phyloP scores from a whole-genome alignment of 1,140 invertebrate species.

The Anastrepha ludens region DNA sequence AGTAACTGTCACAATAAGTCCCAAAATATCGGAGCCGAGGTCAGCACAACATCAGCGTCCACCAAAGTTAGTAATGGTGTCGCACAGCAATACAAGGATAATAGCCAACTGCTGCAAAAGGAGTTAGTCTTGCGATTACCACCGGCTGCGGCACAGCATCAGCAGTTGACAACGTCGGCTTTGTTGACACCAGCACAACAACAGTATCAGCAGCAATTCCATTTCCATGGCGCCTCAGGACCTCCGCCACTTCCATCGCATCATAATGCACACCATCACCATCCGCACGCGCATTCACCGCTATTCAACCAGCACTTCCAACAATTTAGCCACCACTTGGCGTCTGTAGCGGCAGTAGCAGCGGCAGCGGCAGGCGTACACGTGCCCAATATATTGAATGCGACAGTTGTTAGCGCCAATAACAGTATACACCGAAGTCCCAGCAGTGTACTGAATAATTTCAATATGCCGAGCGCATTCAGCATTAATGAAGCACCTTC shows the following conservation, averaged over 20 bases:
- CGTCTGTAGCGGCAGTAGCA: constrained; percentile 51
- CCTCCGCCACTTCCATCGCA: constrained; percentile 53
- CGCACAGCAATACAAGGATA: background rate
- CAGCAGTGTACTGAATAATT: background rate
- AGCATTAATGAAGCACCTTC: no score
- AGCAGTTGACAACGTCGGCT: background rate
- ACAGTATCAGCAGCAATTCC: background rate
- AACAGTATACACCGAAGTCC: background rate
- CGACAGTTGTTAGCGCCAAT: background rate
- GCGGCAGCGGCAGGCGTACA: constrained; percentile 5
- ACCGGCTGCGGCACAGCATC: background rate
- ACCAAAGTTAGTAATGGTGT: background rate
- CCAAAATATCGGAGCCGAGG: background rate
- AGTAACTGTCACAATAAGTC: background rate
- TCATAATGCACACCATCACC: constrained; percentile 6
- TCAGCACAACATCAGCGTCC: background rate
- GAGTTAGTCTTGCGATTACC: background rate
- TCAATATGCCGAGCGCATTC: no score
- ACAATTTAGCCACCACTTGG: constrained; percentile 62
- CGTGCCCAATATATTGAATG: background rate
- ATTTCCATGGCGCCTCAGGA: constrained; percentile 47
- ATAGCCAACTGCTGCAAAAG: background rate
- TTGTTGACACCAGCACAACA: constrained; percentile 32
- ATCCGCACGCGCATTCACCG: constrained; percentile 58
- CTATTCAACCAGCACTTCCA: constrained; percentile 65